Conservation (phyloP, 2,888 invertebrate genomes). For the Tineola bisselliella region DNA sequence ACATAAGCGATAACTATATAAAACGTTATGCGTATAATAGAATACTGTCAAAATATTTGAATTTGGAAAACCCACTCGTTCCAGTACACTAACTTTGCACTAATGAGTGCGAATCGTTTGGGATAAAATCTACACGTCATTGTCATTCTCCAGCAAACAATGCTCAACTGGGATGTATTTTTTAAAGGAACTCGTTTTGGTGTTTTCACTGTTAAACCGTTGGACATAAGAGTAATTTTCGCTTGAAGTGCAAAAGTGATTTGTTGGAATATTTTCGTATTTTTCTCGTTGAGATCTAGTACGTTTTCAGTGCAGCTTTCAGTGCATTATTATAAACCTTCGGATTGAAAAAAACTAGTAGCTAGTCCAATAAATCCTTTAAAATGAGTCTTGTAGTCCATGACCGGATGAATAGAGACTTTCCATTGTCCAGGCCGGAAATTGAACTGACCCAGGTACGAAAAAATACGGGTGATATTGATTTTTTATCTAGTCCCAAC, state of each 20-base stretch:
- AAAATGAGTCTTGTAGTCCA: too few relatives aligned
- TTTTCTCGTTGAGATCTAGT: conserved; percentile 7
- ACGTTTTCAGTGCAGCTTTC: conserved; percentile 1
- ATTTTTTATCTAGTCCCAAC: too few relatives aligned
- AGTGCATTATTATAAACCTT: background rate
- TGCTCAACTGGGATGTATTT: background rate
- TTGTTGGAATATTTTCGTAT: background rate
- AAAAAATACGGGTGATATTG: too few relatives aligned
- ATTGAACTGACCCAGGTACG: too few relatives aligned
- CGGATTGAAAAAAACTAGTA: background rate
- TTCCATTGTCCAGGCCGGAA: too few relatives aligned
- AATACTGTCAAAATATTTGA: background rate
- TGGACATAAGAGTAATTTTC: background rate
- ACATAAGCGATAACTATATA: background rate
- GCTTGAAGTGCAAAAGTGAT: background rate
- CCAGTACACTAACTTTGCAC: conserved; percentile 18
- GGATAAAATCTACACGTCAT: conserved; percentile 46
- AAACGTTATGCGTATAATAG: background rate
- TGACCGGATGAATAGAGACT: too few relatives aligned
- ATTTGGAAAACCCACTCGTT: background rate
- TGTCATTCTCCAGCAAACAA: conserved; percentile 32
- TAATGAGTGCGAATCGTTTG: conserved; percentile 39
- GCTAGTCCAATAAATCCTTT: too few relatives aligned
- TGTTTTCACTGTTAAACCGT: background rate
- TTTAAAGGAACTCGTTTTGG: background rate